Conservation (phyloP, 2,113 vertebrate genomes). For the Speoplatyrhinus poulsoni region DNA sequence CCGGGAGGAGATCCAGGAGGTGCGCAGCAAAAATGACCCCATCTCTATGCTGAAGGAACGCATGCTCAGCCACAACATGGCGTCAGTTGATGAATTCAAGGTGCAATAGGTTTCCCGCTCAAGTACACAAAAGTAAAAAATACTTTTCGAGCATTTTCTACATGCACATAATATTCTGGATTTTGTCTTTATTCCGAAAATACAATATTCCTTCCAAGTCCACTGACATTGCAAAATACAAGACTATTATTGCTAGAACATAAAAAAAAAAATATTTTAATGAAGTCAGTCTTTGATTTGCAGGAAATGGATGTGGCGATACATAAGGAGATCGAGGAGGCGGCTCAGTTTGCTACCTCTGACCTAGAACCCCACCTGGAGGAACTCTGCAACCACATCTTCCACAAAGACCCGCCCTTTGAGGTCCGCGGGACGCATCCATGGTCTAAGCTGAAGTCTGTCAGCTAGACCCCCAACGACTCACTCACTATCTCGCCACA, state of each 20-base stretch:
- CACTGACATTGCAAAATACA: too few species aligned
- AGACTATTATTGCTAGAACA: neutral
- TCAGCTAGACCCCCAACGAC: conserved; percentile 71
- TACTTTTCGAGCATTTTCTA: too few species aligned
- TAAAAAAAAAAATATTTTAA: neutral
- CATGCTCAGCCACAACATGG: conserved; percentile 89
- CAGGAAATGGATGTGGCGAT: conserved; percentile 92
- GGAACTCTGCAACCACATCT: conserved; percentile 87
- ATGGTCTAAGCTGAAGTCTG: conserved; percentile 87
- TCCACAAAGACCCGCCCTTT: conserved; percentile 78
- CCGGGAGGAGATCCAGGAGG: conserved; percentile 96
- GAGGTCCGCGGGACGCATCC: conserved; percentile 88
- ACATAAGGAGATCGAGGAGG: conserved; percentile 92
- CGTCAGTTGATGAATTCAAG: conserved; percentile 91
- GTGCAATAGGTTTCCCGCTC: conserved; percentile 60
- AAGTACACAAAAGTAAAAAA: too few species aligned
- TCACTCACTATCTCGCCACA: neutral
- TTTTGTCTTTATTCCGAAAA: too few species aligned
- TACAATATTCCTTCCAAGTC: too few species aligned
- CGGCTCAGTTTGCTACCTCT: conserved; percentile 89
- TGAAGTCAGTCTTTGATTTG: neutral
- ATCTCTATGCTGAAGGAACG: conserved; percentile 93
- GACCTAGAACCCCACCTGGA: conserved; percentile 93
- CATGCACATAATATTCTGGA: too few species aligned
- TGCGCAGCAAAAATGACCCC: conserved; percentile 96